A percentile compares a stretch with the other conserved stretches of the same genome.
phyloP scores from a whole-genome alignment of 2,113 vertebrate species.

The Thunnus maccoyii region DNA sequence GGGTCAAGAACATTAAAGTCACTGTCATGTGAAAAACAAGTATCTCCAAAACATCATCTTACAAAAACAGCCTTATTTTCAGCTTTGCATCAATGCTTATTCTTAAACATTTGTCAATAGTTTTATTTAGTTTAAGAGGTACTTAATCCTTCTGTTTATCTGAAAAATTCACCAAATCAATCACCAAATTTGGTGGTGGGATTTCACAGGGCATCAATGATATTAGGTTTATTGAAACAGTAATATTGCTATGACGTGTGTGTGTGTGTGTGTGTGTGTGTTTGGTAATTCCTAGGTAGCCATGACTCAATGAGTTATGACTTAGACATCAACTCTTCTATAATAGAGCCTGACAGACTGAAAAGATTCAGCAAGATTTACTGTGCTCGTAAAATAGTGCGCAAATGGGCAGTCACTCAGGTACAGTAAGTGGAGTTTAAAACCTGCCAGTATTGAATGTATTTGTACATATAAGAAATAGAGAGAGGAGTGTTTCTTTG shows the following conservation, averaged over 20 bases:
- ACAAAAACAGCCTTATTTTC: no score
- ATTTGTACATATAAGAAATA: not conserved
- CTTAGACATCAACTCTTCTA: constrained; percentile 62
- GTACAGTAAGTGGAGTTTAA: constrained; percentile 21
- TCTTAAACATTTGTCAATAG: no score
- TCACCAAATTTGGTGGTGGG: no score
- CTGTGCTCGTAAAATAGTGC: constrained; percentile 41
- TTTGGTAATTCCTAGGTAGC: constrained; percentile 59
- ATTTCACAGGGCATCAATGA: not conserved
- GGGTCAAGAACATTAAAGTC: not conserved
- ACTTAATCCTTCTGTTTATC: no score
- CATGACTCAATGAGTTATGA: constrained; percentile 76
- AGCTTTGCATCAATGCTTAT: no score
- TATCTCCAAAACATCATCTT: not conserved
- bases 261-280: not conserved
- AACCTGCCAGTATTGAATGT: not conserved
- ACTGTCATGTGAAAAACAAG: not conserved
- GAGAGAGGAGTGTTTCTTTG: not conserved
- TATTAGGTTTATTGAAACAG: not conserved
- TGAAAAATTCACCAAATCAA: no score
- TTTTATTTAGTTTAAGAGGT: no score
- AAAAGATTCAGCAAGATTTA: constrained; percentile 45
- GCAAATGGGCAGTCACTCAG: constrained; percentile 67
- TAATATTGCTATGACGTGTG: not conserved
- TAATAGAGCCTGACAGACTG: constrained; percentile 62